Evolutionary conservation across 2,113 vertebrate species (phyloP).

Genomic region (Grantiella picta): DNA sequence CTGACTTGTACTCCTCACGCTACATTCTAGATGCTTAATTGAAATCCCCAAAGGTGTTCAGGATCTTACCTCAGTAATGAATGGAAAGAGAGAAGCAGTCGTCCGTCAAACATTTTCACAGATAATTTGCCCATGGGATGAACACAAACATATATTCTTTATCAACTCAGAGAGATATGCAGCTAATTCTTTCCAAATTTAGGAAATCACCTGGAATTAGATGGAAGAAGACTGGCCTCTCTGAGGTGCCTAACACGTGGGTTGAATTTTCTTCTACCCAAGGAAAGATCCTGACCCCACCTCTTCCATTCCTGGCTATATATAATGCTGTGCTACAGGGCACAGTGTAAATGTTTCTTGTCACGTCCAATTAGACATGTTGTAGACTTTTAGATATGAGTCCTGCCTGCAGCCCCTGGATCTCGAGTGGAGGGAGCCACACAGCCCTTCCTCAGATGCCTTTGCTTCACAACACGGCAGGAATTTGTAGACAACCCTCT

Average conservation of each 20-base stretch:
- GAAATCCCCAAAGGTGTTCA: neutral
- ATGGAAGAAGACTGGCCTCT: neutral
- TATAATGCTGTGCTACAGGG: neutral
- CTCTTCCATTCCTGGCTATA: neutral
- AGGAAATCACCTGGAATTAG: neutral
- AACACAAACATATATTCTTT: neutral
- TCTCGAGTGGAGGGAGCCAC: neutral
- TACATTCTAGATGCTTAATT: neutral
- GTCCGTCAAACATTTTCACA: neutral
- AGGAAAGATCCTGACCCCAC: neutral
- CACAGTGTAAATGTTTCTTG: neutral
- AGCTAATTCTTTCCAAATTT: neutral
- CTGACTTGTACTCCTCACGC: neutral
- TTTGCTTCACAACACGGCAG: neutral
- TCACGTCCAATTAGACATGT: fast-evolving
- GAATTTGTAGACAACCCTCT: neutral
- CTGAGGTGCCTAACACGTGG: neutral
- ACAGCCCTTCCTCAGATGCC: neutral
- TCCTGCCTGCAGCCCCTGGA: neutral
- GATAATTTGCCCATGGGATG: neutral
- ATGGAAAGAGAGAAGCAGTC: neutral
- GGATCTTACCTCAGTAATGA: neutral
- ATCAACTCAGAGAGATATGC: neutral
- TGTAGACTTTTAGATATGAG: neutral
- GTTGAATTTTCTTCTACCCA: neutral